Evolutionary conservation across 92 coral and sea anemone genomes (phyloP).

Genomic region (Umimayanthus chanpuru): DNA sequence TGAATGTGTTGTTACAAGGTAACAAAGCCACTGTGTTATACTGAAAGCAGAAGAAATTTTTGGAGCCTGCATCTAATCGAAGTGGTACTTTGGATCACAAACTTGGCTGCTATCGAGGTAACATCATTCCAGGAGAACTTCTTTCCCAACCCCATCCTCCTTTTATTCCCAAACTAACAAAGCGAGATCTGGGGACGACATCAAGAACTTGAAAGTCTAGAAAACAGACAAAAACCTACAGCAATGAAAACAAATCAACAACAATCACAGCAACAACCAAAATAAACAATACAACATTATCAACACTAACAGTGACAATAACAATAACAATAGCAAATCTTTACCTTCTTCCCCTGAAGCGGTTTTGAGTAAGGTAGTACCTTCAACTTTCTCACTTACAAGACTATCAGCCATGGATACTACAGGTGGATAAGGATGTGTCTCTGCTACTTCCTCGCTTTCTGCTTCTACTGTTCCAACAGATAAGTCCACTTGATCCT

Average conservation of each 20-base stretch:
- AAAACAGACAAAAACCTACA: not conserved
- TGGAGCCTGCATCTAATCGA: too few relatives aligned
- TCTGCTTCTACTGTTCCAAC: not conserved
- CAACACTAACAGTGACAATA: not conserved
- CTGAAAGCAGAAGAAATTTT: too few relatives aligned
- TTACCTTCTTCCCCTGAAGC: slow-evolving; percentile 25
- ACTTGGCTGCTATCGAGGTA: too few relatives aligned
- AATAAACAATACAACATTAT: not conserved
- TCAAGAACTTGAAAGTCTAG: not conserved
- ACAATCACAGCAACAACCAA: not conserved
- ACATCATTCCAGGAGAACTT: too few relatives aligned
- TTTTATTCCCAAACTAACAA: too few relatives aligned
- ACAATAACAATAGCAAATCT: not conserved
- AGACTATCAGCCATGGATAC: not conserved
- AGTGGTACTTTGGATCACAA: too few relatives aligned
- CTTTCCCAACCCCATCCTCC: too few relatives aligned
- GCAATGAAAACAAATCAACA: not conserved
- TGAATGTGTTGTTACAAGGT: too few relatives aligned
- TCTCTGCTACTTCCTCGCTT: not conserved
- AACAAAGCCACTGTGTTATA: too few relatives aligned
- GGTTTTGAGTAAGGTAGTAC: slow-evolving; percentile 1
- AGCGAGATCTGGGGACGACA: too few relatives aligned
- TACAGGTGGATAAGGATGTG: not conserved
- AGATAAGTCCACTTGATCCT: not conserved
- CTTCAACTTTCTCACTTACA: slow-evolving; percentile 20